Evolutionary conservation across 1,140 invertebrate genomes (phyloP), one percentile per base, ranked within the genome.

Genomic region (Drosophila pandora): DNA sequence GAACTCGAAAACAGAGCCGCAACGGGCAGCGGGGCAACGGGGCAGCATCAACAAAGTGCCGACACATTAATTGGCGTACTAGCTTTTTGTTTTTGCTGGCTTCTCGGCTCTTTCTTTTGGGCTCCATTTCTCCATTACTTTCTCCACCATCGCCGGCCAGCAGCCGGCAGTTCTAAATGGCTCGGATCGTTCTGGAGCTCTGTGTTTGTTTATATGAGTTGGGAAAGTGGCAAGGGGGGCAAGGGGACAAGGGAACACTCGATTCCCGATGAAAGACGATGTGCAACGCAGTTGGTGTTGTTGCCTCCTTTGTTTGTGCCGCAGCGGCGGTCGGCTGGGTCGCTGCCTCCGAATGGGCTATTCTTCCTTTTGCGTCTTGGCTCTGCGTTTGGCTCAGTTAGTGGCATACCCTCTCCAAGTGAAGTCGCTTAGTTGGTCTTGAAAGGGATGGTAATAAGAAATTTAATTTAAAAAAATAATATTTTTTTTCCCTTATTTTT

Each of bases 41-140:
- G 9, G 23, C 39, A 21, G 41, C 41, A 43, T 45, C 49, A 32
- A 55, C 39, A 65, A 48, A 81, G 68, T 77, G 49, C 62, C 45
- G 48, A 69, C 63, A 65, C 45, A 76, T 79, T 69, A 84, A 84
- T 85, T 84, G 58, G 52, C 54, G 72, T 81, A 85, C 77, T 67
- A 87, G 74, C 69, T 21, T 55, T 48, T 9, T 37, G 32, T 57
- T 68, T 54, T 60, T 0, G 13, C 41, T 17, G 8, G 39, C 12
- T 8, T n/a, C 34, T 43, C 23, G 9, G 47, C 47, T 59, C 65
- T 60, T 58, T 72, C 34, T 71, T 43, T 60, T 53, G n/a, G n/a
- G 39, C 50, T 59, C 55, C 17, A 17, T 60, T 58, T 72, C 34
- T 71, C 70, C 64, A 75, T 87, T 85, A 85, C 82, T 87, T 87